phyloP scores from a whole-genome alignment of 2,888 invertebrate genomes.

The Craniophora ligustri region DNA sequence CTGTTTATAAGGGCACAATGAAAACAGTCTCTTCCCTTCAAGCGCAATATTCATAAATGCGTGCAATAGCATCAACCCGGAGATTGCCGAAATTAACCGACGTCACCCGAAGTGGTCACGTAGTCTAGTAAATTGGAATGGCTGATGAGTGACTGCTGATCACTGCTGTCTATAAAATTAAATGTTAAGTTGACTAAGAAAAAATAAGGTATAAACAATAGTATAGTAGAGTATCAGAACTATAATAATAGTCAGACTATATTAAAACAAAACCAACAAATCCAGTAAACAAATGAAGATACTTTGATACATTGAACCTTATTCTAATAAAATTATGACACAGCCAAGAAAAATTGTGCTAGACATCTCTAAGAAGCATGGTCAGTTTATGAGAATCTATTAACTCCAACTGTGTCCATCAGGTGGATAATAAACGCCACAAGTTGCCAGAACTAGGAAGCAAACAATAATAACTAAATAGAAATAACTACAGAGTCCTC shows the following conservation, averaged over 20 bases:
- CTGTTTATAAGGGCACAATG: not conserved
- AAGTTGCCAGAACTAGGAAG: slow-evolving; percentile 35
- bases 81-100: slow-evolving; percentile 36
- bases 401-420: slow-evolving; percentile 24
- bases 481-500: slow-evolving; percentile 33
- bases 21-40: slow-evolving; percentile 2
- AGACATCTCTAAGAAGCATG: too few relatives aligned
- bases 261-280: not conserved
- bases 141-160: slow-evolving; percentile 27
- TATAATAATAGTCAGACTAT: not conserved
- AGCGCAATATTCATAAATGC: slow-evolving; percentile 17
- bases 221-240: too few relatives aligned
- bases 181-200: slow-evolving; percentile 24
- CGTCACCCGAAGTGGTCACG: slow-evolving; percentile 45
- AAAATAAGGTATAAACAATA: slow-evolving; percentile 17
- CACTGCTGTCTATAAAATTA: slow-evolving; percentile 38
- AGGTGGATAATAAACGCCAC: slow-evolving; percentile 48
- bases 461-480: slow-evolving; percentile 10
- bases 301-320: too few relatives aligned
- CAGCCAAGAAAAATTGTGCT: too few relatives aligned
- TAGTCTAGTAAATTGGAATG: slow-evolving; percentile 33
- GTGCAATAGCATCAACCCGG: slow-evolving; percentile 11
- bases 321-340: too few relatives aligned
- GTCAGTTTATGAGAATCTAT: too few relatives aligned
- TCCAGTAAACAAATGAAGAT: not conserved